Percentiles rank a stretch among this genome's conserved stretches.
Conservation (phyloP, 2,797 vertebrate species). For the Podarcis siculus region DNA sequence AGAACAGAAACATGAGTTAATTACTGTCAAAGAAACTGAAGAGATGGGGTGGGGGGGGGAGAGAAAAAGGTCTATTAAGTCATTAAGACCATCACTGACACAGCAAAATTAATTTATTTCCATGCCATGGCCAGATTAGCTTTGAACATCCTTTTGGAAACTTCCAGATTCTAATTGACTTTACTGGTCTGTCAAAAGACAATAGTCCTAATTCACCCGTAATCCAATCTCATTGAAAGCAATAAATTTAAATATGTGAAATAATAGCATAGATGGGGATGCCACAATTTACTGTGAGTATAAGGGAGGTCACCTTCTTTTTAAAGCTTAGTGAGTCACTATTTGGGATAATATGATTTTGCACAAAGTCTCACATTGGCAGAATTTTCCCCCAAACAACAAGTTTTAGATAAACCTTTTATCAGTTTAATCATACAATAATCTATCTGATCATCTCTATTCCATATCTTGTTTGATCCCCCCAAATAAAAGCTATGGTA, state of each 20-base stretch:
- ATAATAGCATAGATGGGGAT: neutral
- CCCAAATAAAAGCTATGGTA: neutral
- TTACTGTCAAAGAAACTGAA: constrained; percentile 13
- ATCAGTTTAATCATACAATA: neutral
- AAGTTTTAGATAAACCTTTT: constrained; percentile 29
- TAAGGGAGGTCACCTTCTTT: neutral
- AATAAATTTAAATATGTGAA: neutral
- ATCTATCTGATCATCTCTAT: constrained; percentile 16
- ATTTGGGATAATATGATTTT: neutral
- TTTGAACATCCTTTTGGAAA: constrained; percentile 3
- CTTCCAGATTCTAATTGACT: constrained; percentile 28
- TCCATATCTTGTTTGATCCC: constrained; percentile 22
- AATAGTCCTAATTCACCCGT: neutral
- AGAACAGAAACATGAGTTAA: constrained; percentile 9
- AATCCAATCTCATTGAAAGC: neutral
- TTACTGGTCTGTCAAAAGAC: neutral
- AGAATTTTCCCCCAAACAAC: neutral
- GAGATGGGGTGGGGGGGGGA: neutral
- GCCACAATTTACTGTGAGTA: neutral
- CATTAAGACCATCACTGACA: neutral
- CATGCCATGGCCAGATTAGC: neutral
- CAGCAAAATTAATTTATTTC: constrained; percentile 18
- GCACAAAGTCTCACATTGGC: neutral
- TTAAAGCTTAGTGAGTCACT: neutral
- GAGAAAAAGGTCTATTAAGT: neutral